A percentile compares a stretch with the other conserved stretches of the same genome.
phyloP scores from a whole-genome alignment of 1,140 invertebrate genomes.

The Phortica variegata region DNA sequence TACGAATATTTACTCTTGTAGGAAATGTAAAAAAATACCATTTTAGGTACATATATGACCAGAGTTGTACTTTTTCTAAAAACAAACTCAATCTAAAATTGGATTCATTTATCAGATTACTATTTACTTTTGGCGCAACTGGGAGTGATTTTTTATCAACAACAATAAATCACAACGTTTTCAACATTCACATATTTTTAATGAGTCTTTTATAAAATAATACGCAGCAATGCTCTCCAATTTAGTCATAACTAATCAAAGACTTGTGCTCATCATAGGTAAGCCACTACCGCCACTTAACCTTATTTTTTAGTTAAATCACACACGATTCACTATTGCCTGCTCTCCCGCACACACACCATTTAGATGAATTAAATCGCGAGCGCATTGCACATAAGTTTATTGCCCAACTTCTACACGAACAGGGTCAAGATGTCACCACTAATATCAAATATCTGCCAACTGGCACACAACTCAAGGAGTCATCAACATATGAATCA shows the following conservation, averaged over 20 bases:
- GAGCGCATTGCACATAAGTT: constrained; percentile 46
- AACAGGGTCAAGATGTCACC: constrained; percentile 36
- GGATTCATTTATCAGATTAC: too few species aligned
- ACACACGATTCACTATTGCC: neutral
- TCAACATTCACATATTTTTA: too few species aligned
- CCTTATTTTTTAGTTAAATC: neutral
- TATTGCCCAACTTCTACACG: constrained; percentile 34
- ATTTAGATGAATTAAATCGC: constrained; percentile 44
- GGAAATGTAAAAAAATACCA: too few species aligned
- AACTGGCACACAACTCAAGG: constrained; percentile 25
- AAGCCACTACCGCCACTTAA: constrained; percentile 7
- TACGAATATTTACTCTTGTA: too few species aligned
- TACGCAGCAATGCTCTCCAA: constrained; percentile 55
- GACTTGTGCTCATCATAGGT: constrained; percentile 48
- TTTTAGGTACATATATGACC: too few species aligned
- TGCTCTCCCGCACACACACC: neutral
- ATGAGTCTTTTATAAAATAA: too few species aligned
- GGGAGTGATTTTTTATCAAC: too few species aligned
- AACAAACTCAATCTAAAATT: too few species aligned
- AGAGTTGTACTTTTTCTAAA: too few species aligned
- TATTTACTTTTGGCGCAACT: too few species aligned
- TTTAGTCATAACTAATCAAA: constrained; percentile 40
- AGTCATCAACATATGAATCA: constrained; percentile 27
- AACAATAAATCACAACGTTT: too few species aligned
- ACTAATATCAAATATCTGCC: constrained; percentile 32